These are phyloP conservation scores for Glossophaga mutica DNA, from an alignment of 2,797 vertebrate species.

Conservation along the genomic window DNA sequence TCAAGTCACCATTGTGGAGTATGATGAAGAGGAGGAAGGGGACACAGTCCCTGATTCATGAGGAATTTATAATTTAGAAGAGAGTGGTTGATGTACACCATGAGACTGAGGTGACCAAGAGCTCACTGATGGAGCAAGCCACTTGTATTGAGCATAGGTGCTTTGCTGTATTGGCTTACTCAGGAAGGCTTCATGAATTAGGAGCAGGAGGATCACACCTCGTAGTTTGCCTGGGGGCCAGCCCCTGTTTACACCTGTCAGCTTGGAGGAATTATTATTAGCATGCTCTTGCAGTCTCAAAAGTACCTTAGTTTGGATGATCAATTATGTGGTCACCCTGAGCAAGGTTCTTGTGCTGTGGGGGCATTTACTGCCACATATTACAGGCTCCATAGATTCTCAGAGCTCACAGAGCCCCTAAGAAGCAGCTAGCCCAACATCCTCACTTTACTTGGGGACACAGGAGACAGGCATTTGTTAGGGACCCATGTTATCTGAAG, in stretches of 20 bases:
- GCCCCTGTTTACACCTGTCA: neutral
- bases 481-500: neutral
- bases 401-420: neutral
- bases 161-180: neutral
- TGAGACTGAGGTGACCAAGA: neutral
- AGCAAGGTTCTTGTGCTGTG: neutral
- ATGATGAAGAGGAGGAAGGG: neutral
- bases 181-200: neutral
- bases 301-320: neutral
- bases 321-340: neutral
- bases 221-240: neutral
- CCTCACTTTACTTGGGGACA: neutral
- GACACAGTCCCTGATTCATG: neutral
- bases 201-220: neutral
- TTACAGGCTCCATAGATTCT: neutral
- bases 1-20: neutral
- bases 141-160: neutral
- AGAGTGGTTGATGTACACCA: neutral
- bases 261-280: neutral
- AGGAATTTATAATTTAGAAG: neutral
- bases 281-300: neutral
- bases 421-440: neutral
- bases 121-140: neutral
- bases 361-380: neutral
- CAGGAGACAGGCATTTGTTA: neutral